phyloP scores from a whole-genome alignment of 2,797 vertebrate genomes.

The Pipistrellus pipistrellus region DNA sequence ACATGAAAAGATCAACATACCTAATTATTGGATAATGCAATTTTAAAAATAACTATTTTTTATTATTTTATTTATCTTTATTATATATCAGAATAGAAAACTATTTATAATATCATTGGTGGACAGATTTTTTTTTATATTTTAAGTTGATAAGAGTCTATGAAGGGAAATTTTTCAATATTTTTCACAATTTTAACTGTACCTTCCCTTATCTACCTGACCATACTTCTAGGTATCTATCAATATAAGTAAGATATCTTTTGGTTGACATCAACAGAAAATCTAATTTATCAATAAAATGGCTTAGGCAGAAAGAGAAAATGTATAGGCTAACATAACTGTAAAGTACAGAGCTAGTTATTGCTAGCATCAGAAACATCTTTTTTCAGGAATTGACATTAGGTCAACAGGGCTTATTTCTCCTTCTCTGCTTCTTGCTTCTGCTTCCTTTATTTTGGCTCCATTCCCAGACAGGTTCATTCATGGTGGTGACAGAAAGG shows the following conservation, averaged over 20 bases:
- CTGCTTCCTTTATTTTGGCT: constrained; percentile 14
- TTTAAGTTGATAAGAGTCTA: not conserved
- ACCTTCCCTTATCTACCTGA: not conserved
- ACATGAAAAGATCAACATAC: not conserved
- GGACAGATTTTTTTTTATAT: not conserved
- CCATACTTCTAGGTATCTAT: not conserved
- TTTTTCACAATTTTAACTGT: constrained; percentile 37
- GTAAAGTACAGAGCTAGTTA: not conserved
- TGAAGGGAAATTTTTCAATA: not conserved
- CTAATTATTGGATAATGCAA: not conserved
- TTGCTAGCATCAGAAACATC: constrained; percentile 15
- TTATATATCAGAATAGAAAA: not conserved
- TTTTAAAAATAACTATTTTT: not conserved
- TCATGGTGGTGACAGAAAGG: not conserved
- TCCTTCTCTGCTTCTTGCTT: not conserved
- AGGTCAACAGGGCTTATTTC: not conserved
- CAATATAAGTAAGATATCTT: not conserved
- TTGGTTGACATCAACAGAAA: not conserved
- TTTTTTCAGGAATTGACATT: not conserved
- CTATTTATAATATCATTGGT: not conserved
- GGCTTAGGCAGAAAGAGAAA: not conserved
- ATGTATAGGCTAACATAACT: not conserved
- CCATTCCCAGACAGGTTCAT: constrained; percentile 11
- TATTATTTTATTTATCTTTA: not conserved
- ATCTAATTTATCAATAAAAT: not conserved